phyloP scores from a whole-genome alignment of 2,888 invertebrate genomes.

The Pseudococcus jackbeardsleyi region DNA sequence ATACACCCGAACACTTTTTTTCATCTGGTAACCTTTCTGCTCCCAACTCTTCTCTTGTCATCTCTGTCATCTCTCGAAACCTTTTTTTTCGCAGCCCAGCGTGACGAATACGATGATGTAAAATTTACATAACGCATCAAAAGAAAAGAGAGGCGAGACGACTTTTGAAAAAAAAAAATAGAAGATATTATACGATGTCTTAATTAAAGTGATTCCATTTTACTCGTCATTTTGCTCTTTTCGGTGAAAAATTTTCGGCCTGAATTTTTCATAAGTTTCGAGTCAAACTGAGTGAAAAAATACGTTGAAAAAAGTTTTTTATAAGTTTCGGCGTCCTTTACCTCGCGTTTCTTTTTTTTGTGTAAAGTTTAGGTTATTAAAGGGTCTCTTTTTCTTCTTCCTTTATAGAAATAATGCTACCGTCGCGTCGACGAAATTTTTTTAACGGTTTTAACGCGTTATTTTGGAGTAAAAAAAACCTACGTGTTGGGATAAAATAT shows the following conservation, averaged over 20 bases:
- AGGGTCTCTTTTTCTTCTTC: not conserved
- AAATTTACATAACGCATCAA: conserved; percentile 34
- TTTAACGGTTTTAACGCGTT: not conserved
- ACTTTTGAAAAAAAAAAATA: not conserved
- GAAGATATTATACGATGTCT: conserved; percentile 16
- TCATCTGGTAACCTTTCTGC: not conserved
- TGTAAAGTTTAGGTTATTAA: conserved; percentile 7
- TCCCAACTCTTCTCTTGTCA: not conserved
- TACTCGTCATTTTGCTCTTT: conserved; percentile 35
- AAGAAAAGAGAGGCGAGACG: conserved; percentile 3
- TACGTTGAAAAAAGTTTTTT: not conserved
- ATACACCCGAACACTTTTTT: not conserved
- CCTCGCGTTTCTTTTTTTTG: not conserved
- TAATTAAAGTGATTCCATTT: conserved; percentile 44
- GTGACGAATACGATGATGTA: conserved; percentile 7
- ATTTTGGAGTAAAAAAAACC: not conserved
- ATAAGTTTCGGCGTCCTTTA: not conserved
- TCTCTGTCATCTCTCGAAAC: no score
- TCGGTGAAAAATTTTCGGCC: conserved; percentile 9
- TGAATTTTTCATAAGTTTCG: not conserved
- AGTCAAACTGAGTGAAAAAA: conserved; percentile 22
- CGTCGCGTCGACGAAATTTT: not conserved
- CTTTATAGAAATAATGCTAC: not conserved
- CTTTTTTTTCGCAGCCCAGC: not conserved
- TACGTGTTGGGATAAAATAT: conserved; percentile 23